These are phyloP conservation scores for Silurus aristotelis DNA, from an alignment of 2,797 vertebrate species.

Conservation along the genomic window DNA sequence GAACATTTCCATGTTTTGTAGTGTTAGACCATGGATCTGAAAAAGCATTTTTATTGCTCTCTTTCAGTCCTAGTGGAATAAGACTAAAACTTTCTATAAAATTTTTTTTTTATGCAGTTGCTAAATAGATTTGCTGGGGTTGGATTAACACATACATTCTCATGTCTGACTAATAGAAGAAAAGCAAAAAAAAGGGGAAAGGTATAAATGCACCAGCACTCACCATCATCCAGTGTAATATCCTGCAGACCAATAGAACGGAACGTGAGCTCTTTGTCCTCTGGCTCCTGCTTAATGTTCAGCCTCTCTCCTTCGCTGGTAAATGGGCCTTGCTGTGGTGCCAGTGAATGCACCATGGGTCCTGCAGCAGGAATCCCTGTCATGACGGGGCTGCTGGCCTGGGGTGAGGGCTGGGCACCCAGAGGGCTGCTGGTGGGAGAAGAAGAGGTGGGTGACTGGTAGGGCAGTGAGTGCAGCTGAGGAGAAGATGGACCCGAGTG, in stretches of 20 bases:
- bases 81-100: neutral
- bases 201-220: slow-evolving; percentile 60
- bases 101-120: neutral
- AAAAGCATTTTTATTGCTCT: neutral
- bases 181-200: neutral
- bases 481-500: slow-evolving; percentile 91
- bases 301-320: slow-evolving; percentile 77
- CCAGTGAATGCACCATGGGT: slow-evolving; percentile 79
- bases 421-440: slow-evolving; percentile 82
- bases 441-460: slow-evolving; percentile 86
- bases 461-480: slow-evolving; percentile 88
- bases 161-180: neutral
- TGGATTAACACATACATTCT: neutral
- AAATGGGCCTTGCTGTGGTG: slow-evolving; percentile 78
- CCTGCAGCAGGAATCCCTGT: slow-evolving; percentile 73
- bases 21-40: neutral
- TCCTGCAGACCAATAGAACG: slow-evolving; percentile 94
- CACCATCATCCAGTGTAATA: slow-evolving; percentile 98
- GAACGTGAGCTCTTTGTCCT: slow-evolving; percentile 90
- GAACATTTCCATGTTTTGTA: neutral
- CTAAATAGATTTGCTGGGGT: neutral
- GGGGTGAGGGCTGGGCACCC: slow-evolving; percentile 76
- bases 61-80: neutral
- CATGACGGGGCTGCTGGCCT: slow-evolving; percentile 79
- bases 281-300: slow-evolving; percentile 93